A percentile compares a stretch with the other conserved stretches of the same genome.
These are phyloP conservation scores for Camponotus fellah DNA, from an alignment of 2,888 invertebrate genomes.

Conservation along the genomic window DNA sequence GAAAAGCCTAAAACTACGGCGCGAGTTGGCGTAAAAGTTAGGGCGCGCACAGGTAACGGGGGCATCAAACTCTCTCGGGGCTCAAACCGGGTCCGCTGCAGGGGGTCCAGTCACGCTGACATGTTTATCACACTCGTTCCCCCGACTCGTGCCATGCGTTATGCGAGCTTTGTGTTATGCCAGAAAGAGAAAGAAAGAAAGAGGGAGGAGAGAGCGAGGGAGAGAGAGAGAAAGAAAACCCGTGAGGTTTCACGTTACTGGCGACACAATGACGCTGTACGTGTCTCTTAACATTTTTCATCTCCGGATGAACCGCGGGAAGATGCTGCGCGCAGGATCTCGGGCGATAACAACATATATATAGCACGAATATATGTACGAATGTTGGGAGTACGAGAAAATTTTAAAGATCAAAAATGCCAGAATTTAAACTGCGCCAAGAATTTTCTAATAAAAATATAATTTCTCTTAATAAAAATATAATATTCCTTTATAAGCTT, in stretches of 20 bases:
- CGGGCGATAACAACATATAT: conserved; percentile 11
- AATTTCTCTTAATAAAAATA: no score
- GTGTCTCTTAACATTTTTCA: conserved; percentile 73
- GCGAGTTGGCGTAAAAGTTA: conserved; percentile 36
- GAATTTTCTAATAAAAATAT: not conserved
- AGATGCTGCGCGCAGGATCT: conserved; percentile 13
- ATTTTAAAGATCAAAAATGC: not conserved
- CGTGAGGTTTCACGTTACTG: conserved; percentile 79
- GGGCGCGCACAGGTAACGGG: conserved; percentile 73
- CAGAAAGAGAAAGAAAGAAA: conserved; percentile 33
- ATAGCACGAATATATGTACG: not conserved
- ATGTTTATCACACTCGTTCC: conserved; percentile 85
- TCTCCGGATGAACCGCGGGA: conserved; percentile 47
- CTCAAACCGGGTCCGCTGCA: conserved; percentile 79
- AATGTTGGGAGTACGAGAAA: not conserved
- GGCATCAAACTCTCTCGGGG: conserved; percentile 81
- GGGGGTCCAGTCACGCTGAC: conserved; percentile 84
- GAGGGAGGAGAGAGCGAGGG: not conserved
- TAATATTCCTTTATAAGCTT: no score
- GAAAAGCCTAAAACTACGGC: conserved; percentile 9
- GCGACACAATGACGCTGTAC: conserved; percentile 72
- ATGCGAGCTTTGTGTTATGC: conserved; percentile 77
- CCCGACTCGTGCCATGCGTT: conserved; percentile 79
- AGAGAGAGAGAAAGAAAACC: conserved; percentile 34
- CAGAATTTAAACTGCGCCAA: not conserved